Conservation (phyloP, 2,113 vertebrate species). For the Tragelaphus imberbis region DNA sequence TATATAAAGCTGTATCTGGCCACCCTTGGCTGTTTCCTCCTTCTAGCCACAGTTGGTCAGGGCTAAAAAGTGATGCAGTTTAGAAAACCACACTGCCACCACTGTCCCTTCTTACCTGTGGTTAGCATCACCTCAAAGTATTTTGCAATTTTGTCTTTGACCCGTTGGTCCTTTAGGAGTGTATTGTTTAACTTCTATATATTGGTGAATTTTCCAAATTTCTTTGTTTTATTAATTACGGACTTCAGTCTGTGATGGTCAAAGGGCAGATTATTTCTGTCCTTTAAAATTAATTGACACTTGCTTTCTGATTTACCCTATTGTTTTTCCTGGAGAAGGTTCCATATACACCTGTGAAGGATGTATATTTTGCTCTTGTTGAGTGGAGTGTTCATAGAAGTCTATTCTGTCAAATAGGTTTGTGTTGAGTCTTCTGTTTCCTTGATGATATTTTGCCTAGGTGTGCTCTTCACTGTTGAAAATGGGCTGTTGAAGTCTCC, state of each 20-base stretch:
- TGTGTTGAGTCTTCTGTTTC: background rate
- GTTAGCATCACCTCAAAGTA: background rate
- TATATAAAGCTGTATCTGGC: background rate
- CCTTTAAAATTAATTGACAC: background rate
- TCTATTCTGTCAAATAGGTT: background rate
- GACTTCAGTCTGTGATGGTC: background rate
- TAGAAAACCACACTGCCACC: background rate
- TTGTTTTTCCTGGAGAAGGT: background rate
- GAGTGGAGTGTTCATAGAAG: background rate
- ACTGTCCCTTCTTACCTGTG: fast-evolving
- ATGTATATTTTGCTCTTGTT: background rate
- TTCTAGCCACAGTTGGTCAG: background rate
- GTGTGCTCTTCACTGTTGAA: background rate
- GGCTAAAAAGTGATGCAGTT: background rate
- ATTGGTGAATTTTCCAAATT: background rate
- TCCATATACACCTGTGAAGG: background rate
- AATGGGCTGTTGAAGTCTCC: background rate
- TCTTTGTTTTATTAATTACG: background rate
- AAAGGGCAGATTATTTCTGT: background rate
- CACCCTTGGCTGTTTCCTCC: background rate
- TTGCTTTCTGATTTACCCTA: too few relatives aligned
- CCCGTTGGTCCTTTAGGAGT: background rate
- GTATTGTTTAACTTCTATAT: background rate
- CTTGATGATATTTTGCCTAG: background rate
- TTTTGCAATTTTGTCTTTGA: background rate